Evolutionary conservation across 2,888 invertebrate genomes (phyloP).

Genomic region (Trichopoda pennipes): DNA sequence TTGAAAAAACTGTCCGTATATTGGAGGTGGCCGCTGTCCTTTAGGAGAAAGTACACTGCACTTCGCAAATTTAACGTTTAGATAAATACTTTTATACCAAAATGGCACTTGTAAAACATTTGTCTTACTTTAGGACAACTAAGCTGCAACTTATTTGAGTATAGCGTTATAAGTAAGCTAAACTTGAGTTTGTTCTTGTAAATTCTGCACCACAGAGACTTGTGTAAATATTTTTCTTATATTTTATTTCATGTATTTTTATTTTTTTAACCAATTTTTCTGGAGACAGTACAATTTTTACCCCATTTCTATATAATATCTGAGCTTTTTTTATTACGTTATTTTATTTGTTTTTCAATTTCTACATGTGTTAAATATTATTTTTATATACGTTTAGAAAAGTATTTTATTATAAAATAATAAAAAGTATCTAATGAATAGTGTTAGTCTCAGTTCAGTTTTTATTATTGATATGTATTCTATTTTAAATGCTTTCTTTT

Average conservation of each 20-base stretch:
- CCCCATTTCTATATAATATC: not conserved
- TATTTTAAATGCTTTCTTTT: constrained; percentile 25
- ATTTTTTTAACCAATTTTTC: not conserved
- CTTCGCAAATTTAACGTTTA: no score
- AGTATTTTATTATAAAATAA: not conserved
- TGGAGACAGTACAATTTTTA: constrained; percentile 32
- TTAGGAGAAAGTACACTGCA: no score
- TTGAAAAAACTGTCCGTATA: no score
- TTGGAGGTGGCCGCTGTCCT: no score
- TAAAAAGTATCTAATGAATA: not conserved
- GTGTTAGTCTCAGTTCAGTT: constrained; percentile 46
- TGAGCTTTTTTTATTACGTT: constrained; percentile 2
- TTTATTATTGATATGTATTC: constrained; percentile 42
- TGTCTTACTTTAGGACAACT: no score
- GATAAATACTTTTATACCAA: no score
- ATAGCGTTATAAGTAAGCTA: not conserved
- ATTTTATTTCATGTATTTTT: constrained; percentile 11
- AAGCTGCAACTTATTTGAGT: not conserved
- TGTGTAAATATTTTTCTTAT: constrained; percentile 11
- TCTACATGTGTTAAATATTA: constrained; percentile 23
- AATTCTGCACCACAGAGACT: constrained; percentile 11
- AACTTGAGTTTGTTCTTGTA: constrained; percentile 16
- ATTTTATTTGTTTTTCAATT: not conserved
- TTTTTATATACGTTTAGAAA: constrained; percentile 25
- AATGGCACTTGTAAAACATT: no score